A percentile compares a stretch with the other conserved stretches of the same genome.
phyloP scores from a whole-genome alignment of 2,888 invertebrate genomes.

The Frankliniella intonsa region DNA sequence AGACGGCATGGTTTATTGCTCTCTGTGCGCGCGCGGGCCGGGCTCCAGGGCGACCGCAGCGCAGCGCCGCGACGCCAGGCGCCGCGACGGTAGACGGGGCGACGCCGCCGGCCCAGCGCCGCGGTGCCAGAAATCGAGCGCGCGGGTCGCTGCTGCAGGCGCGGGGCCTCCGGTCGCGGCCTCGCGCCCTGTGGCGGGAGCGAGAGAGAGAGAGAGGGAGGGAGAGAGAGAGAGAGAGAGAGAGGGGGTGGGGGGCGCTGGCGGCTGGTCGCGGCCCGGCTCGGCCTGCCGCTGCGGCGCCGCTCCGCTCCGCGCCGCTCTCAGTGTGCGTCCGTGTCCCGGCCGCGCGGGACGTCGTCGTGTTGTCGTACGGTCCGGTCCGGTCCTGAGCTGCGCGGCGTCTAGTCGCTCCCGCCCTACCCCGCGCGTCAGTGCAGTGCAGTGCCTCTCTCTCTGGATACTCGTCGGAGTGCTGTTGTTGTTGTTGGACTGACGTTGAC shows the following conservation, averaged over 20 bases:
- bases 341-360: background rate
- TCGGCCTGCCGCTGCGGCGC: background rate
- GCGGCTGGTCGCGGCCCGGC: background rate
- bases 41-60: background rate
- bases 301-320: background rate
- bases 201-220: background rate
- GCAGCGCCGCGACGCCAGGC: background rate
- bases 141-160: too few relatives aligned
- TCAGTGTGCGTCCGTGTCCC: background rate
- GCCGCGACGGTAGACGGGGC: too few relatives aligned
- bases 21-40: too few relatives aligned
- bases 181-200: background rate
- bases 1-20: too few relatives aligned
- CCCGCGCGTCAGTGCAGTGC: background rate
- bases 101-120: background rate
- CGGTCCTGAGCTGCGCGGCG: background rate
- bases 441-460: background rate
- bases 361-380: background rate
- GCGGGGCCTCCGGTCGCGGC: too few relatives aligned
- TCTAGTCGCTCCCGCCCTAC: background rate
- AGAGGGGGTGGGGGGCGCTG: background rate
- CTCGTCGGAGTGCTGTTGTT: background rate
- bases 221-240: background rate
- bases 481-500: background rate
- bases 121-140: too few relatives aligned